Conservation (phyloP, 2,888 invertebrate species). For the Exephanes ischioxanthus region DNA sequence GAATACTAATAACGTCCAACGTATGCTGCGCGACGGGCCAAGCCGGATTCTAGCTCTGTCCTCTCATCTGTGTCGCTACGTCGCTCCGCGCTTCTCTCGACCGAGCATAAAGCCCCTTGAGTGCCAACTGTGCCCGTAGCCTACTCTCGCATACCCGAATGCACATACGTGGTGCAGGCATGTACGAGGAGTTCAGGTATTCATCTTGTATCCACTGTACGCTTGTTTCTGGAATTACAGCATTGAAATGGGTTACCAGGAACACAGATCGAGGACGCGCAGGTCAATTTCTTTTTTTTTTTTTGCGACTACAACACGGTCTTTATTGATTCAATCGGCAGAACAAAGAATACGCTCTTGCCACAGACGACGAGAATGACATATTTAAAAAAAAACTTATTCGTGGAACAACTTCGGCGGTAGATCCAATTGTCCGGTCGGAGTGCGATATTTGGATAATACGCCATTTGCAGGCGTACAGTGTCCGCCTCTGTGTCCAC, state of each 20-base stretch:
- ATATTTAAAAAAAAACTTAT: too few species aligned
- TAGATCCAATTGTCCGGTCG: too few species aligned
- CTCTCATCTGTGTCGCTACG: constrained; percentile 43
- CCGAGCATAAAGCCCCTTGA: constrained; percentile 67
- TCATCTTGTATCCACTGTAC: constrained; percentile 26
- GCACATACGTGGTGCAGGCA: constrained; percentile 29
- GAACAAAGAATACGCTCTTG: neutral
- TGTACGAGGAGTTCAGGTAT: constrained; percentile 29
- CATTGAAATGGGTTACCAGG: constrained; percentile 34
- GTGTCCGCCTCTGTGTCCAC: neutral
- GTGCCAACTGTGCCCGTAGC: constrained; percentile 73
- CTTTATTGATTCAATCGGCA: neutral
- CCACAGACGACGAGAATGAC: too few species aligned
- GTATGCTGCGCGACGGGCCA: constrained; percentile 58
- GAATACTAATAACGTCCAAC: constrained; percentile 81
- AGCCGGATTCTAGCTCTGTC: constrained; percentile 42
- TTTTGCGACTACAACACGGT: neutral
- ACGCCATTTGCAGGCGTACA: neutral
- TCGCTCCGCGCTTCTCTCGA: constrained; percentile 56
- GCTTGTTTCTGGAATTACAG: constrained; percentile 30
- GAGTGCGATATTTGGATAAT: neutral
- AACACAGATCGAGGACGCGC: neutral
- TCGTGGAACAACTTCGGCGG: too few species aligned
- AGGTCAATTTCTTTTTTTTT: neutral
- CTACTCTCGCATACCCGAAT: constrained; percentile 67